Conservation (phyloP, 2,113 vertebrate species). For the Eublepharis macularius region DNA sequence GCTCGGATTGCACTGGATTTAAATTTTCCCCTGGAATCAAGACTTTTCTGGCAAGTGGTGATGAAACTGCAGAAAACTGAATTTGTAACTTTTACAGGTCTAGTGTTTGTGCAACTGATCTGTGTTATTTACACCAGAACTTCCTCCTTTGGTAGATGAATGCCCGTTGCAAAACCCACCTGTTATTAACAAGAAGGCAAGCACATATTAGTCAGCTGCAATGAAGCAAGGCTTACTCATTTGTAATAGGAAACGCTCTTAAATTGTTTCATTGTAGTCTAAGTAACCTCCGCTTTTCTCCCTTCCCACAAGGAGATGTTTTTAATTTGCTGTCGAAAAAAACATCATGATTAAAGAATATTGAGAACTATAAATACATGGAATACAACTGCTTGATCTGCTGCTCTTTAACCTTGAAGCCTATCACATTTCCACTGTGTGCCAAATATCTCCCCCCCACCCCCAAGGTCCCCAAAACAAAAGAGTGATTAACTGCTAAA, state of each 20-base stretch:
- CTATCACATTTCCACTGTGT: fast-evolving
- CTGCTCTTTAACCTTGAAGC: not conserved
- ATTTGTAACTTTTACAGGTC: constrained; percentile 39
- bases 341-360: constrained; percentile 3
- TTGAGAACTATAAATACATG: not conserved
- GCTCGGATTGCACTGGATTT: constrained; percentile 3
- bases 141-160: not conserved
- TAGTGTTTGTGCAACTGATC: not conserved
- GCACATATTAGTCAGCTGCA: not conserved
- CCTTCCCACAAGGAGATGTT: not conserved
- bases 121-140: not conserved
- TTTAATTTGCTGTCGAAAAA: not conserved
- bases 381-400: fast-evolving
- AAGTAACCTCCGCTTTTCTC: fast-evolving
- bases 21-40: not conserved
- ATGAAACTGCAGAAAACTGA: constrained; percentile 14
- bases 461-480: not conserved
- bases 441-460: fast-evolving
- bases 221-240: not conserved
- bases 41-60: constrained; percentile 8
- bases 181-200: not conserved
- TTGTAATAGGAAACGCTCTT: not conserved
- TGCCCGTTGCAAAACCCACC: not conserved
- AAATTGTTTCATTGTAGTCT: not conserved
- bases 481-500: constrained; percentile 8